Evolutionary conservation across 2,888 invertebrate genomes (phyloP).

Genomic region (Nycteola revayana): DNA sequence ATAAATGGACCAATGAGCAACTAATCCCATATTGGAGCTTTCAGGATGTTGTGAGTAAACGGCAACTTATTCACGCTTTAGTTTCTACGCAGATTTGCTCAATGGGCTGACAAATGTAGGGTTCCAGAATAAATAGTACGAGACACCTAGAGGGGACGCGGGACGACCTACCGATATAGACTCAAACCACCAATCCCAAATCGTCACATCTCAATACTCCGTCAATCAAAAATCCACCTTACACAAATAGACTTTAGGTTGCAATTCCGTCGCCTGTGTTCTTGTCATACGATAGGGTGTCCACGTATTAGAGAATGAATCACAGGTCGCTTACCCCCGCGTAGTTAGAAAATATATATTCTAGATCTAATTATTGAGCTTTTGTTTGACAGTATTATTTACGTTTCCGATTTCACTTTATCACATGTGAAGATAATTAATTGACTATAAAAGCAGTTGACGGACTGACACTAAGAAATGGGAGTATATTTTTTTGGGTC

Average conservation of each 20-base stretch:
- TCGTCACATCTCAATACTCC: conserved; percentile 4
- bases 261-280: too few relatives aligned
- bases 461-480: too few relatives aligned
- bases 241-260: conserved; percentile 7
- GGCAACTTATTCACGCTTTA: conserved; percentile 8
- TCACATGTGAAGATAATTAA: too few relatives aligned
- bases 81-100: conserved; percentile 44
- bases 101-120: conserved; percentile 51
- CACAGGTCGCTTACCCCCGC: conserved; percentile 70
- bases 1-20: too few relatives aligned
- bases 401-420: conserved; percentile 23
- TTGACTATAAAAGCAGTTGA: too few relatives aligned
- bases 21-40: too few relatives aligned
- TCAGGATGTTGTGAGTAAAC: neutral
- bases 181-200: conserved; percentile 10
- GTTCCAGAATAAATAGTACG: conserved; percentile 59
- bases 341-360: conserved; percentile 57
- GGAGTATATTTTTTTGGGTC: too few relatives aligned
- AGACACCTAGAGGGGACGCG: conserved; percentile 41
- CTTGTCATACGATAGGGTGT: conserved; percentile 9
- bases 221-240: conserved; percentile 7
- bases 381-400: conserved; percentile 23
- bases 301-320: conserved; percentile 39
- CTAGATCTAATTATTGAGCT: conserved; percentile 33
- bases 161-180: conserved; percentile 56